A percentile compares a stretch with the other conserved stretches of the same genome.
phyloP scores from a whole-genome alignment of 2,113 vertebrate species.

The Alces alces region DNA sequence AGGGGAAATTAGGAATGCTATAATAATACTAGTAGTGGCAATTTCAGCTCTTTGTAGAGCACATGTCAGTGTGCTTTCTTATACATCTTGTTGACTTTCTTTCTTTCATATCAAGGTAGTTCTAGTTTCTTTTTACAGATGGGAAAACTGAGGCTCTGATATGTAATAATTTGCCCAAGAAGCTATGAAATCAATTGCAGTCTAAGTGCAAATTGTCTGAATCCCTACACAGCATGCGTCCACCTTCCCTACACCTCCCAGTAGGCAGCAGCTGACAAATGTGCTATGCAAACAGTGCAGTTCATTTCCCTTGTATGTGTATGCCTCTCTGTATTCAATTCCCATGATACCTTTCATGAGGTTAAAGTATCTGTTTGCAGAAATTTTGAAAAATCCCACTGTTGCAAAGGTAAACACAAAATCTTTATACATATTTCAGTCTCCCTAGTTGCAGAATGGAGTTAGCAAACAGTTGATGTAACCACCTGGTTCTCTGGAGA shows the following conservation, averaged over 20 bases:
- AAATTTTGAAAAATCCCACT: slow-evolving; percentile 44
- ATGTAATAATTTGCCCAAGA: neutral
- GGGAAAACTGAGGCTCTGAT: neutral
- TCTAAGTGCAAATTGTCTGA: neutral
- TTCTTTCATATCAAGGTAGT: neutral
- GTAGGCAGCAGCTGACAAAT: neutral
- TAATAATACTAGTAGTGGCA: neutral
- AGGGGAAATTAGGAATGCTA: neutral
- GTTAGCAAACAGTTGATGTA: neutral
- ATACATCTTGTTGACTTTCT: neutral
- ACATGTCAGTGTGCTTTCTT: neutral
- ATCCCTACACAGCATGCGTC: neutral
- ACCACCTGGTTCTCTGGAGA: neutral
- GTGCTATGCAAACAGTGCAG: neutral
- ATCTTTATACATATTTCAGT: neutral
- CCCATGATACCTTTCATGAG: slow-evolving; percentile 45
- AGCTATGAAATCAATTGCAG: neutral
- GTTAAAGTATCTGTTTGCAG: slow-evolving; percentile 16
- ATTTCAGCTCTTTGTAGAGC: neutral
- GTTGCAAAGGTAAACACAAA: neutral
- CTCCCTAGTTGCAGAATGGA: neutral
- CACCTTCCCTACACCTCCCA: neutral
- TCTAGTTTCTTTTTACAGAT: neutral
- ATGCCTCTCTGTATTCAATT: slow-evolving; percentile 2
- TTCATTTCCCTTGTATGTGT: slow-evolving; percentile 22